Conservation (phyloP, 2,888 invertebrate genomes). For the Drymonia ruficornis region DNA sequence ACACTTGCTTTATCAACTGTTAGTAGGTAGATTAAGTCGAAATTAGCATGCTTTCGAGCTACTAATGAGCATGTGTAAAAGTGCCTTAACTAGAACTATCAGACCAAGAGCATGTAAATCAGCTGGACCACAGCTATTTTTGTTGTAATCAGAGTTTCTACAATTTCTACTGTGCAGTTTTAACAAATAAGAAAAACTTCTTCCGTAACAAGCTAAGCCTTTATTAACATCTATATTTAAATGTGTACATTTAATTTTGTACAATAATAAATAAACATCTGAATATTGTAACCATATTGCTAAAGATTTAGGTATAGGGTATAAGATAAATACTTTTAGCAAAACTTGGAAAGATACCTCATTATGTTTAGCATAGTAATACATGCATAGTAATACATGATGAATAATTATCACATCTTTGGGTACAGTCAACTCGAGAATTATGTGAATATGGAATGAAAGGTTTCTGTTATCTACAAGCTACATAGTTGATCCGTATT, state of each 20-base stretch:
- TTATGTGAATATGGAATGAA: background rate
- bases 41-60: too few relatives aligned
- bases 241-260: constrained; percentile 29
- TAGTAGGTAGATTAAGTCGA: too few relatives aligned
- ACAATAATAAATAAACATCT: constrained; percentile 31
- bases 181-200: constrained; percentile 17
- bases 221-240: constrained; percentile 36
- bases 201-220: constrained; percentile 37
- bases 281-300: constrained; percentile 22
- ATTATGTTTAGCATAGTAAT: background rate
- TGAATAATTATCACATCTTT: background rate
- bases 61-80: too few relatives aligned
- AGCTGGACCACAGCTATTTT: too few relatives aligned
- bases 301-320: too few relatives aligned
- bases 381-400: background rate
- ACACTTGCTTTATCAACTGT: too few relatives aligned
- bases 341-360: constrained; percentile 1
- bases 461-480: too few relatives aligned
- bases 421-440: background rate
- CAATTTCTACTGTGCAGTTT: background rate
- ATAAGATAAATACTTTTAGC: constrained; percentile 14
- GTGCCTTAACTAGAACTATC: too few relatives aligned
- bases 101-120: too few relatives aligned
- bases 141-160: too few relatives aligned
- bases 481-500: too few relatives aligned